Percentiles rank a stretch among this genome's conserved stretches.
phyloP scores from a whole-genome alignment of 2,797 vertebrate genomes.

The Scomberomorus guttatus region DNA sequence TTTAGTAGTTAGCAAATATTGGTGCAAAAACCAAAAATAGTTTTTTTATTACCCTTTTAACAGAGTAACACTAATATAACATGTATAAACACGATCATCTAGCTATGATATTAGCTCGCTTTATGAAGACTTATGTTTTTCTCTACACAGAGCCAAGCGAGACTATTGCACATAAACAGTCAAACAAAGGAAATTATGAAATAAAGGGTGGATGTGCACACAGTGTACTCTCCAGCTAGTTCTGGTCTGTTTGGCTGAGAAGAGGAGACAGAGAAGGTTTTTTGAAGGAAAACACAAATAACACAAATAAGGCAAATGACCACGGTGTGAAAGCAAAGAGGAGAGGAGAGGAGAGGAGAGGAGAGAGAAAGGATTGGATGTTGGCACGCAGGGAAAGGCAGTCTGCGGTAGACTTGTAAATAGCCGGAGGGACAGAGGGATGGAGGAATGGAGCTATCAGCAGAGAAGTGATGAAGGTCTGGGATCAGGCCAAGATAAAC shows the following conservation, averaged over 20 bases:
- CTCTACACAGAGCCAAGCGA: not conserved
- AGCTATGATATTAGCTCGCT: not conserved
- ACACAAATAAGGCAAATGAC: constrained; percentile 71
- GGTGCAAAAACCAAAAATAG: not conserved
- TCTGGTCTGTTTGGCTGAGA: constrained; percentile 45
- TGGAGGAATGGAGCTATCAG: constrained; percentile 85
- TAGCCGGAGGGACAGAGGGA: constrained; percentile 80
- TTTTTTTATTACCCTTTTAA: not conserved
- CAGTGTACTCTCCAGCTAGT: constrained; percentile 9
- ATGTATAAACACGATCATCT: not conserved
- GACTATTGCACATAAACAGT: constrained; percentile 25
- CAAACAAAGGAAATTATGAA: constrained; percentile 42
- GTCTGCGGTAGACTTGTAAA: constrained; percentile 84
- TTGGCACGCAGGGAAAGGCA: constrained; percentile 81
- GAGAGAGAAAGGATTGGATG: constrained; percentile 72
- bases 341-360: constrained; percentile 22
- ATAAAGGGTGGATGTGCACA: constrained; percentile 23
- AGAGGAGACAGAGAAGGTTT: constrained; percentile 2
- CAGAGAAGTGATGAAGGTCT: constrained; percentile 86
- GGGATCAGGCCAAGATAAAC: constrained; percentile 86
- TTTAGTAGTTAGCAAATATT: not conserved
- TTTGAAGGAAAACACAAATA: constrained; percentile 39
- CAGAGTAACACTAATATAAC: not conserved
- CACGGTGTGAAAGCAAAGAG: constrained; percentile 48
- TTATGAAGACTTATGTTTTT: constrained; percentile 1